Conservation (phyloP, 1,140 invertebrate species). For the Pseudomyrmex pallidus region DNA sequence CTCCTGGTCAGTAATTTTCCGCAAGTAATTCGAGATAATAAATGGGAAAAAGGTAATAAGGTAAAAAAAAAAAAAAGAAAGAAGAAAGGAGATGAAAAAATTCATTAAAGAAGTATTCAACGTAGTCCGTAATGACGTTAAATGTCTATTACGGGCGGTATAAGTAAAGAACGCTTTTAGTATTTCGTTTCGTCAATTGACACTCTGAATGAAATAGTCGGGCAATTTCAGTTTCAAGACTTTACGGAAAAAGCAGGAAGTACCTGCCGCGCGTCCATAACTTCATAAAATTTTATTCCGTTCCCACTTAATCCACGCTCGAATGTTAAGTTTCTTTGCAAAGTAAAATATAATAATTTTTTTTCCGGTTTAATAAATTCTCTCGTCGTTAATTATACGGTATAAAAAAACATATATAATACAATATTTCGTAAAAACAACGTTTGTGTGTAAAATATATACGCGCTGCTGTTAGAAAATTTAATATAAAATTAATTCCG, state of each 20-base stretch:
- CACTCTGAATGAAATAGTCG: slow-evolving; percentile 36
- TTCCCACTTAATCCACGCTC: slow-evolving; percentile 23
- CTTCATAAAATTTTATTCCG: slow-evolving; percentile 24
- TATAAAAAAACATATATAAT: background rate
- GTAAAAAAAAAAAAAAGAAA: background rate
- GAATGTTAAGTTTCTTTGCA: background rate
- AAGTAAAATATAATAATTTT: background rate
- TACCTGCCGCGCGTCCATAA: too few relatives aligned
- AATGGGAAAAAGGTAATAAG: background rate
- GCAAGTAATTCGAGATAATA: background rate
- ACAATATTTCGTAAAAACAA: background rate
- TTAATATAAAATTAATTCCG: background rate
- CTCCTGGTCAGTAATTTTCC: slow-evolving; percentile 16
- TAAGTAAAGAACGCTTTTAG: slow-evolving; percentile 32
- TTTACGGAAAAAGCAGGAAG: background rate
- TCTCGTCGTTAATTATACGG: background rate
- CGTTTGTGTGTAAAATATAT: background rate
- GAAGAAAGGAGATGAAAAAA: slow-evolving; percentile 14
- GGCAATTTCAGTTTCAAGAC: slow-evolving; percentile 23
- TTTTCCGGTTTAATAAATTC: background rate
- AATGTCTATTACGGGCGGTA: background rate
- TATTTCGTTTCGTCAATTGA: slow-evolving; percentile 35
- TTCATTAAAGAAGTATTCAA: slow-evolving; percentile 25
- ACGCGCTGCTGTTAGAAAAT: background rate
- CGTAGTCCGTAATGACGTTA: slow-evolving; percentile 20